phyloP scores from a whole-genome alignment of 2,797 vertebrate species.

The Alca torda region DNA sequence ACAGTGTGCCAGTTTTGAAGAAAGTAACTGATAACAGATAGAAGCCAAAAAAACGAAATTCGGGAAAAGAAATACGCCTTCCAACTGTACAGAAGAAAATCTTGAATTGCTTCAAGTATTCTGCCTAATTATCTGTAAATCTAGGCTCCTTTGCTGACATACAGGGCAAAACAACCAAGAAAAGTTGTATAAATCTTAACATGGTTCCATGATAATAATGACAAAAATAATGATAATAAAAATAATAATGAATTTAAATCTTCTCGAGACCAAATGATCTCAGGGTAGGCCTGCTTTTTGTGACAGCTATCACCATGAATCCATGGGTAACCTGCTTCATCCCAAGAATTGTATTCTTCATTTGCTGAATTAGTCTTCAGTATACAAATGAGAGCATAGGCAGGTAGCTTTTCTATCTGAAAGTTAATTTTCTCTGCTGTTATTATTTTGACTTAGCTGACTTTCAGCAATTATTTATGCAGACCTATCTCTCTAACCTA shows the following conservation, averaged over 20 bases:
- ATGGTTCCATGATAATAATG: background rate
- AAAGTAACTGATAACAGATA: background rate
- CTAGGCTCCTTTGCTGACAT: background rate
- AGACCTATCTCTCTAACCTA: slow-evolving; percentile 19
- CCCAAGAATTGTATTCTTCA: background rate
- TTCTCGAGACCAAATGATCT: slow-evolving; percentile 30
- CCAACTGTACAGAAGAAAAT: slow-evolving; percentile 7
- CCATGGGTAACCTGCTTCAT: background rate
- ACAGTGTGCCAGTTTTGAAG: background rate
- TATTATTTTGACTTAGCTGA: slow-evolving; percentile 48
- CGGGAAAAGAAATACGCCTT: slow-evolving; percentile 8
- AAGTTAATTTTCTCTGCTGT: slow-evolving; percentile 38
- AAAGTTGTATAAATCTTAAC: slow-evolving; percentile 7
- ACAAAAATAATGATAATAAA: background rate
- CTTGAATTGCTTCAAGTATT: slow-evolving; percentile 18
- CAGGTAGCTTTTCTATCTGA: background rate
- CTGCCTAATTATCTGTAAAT: slow-evolving; percentile 51
- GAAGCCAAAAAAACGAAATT: background rate
- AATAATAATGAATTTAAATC: slow-evolving; percentile 60
- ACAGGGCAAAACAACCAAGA: background rate
- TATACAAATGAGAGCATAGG: background rate
- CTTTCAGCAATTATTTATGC: slow-evolving; percentile 32
- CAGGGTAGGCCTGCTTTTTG: background rate
- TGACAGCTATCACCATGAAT: background rate
- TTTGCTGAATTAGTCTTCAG: slow-evolving; percentile 12